Evolutionary conservation across 2,113 vertebrate species (phyloP), one percentile per base, ranked within the genome.

Genomic region (Clarias gariepinus): DNA sequence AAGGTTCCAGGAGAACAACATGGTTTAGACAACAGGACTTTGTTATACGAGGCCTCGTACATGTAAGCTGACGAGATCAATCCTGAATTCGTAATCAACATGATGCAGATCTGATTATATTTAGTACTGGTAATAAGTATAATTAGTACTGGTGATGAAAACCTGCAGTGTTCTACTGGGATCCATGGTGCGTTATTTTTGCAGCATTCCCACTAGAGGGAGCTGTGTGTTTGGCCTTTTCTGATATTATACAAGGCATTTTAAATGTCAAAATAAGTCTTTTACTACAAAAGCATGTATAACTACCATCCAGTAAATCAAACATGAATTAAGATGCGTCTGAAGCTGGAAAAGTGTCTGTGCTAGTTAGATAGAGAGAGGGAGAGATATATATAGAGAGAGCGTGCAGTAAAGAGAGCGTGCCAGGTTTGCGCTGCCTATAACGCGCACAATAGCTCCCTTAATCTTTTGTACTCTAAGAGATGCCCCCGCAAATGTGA

Each of bases 181-280:
- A 52, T 78, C 53, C 16, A 57, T 33, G 8, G 8, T 23, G 58
- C 10, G 30, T 55, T 85, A 66, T 13, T 57, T 25, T 23, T 13
- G 28, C 16, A 36, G 9, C 25, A 52, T 61, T 55, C 58, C 84
- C 84, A 80, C 61, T 80, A 86, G 84, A 55, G 76, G 84, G 84
- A 25, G 63, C 23, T 79, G 61, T 85, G 47, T 19, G n/a, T 68
- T 85, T 4, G 23, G 36, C 4, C 9, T 57, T 68, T 0, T 11
- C 2, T 18, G 28, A 80, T 10, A 19, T 30, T 33, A 33, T 23
- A 80, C 53, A 60, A 25, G 68, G 4, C 12, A 36, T 33, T 21
- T 52, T 4, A 60, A 63, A 81, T 47, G 47, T 25, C 21, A 12
- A 68, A 71, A 41, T 30, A 69, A 10, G 53, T n/a, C 12, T 41